phyloP scores from a whole-genome alignment of 2,888 invertebrate genomes.

The Omphaloscelis lunosa region DNA sequence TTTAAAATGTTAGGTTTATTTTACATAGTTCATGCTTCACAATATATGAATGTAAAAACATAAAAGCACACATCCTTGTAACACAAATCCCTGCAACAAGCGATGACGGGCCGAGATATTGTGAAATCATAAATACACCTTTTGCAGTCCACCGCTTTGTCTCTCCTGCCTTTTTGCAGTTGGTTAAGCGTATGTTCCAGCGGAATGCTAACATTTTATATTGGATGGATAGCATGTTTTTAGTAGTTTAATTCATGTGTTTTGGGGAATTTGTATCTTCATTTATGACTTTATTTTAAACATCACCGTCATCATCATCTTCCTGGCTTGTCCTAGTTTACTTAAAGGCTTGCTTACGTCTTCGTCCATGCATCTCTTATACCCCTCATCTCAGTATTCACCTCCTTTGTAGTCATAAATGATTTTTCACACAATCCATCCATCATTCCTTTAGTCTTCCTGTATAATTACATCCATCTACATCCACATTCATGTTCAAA shows the following conservation, averaged over 20 bases:
- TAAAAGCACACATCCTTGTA: constrained; percentile 63
- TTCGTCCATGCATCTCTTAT: neutral
- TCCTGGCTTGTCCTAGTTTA: too few relatives aligned
- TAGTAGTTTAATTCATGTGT: neutral
- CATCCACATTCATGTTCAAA: neutral
- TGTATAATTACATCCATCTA: neutral
- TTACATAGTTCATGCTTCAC: neutral
- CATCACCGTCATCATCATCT: neutral
- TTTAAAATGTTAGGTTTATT: neutral
- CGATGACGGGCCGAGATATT: constrained; percentile 84
- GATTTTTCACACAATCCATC: neutral
- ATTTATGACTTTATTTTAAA: neutral
- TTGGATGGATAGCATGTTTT: neutral
- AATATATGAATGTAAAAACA: neutral
- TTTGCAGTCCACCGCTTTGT: constrained; percentile 69
- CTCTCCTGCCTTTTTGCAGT: constrained; percentile 66
- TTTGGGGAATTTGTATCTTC: neutral
- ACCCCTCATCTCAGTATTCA: neutral
- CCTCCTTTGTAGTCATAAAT: neutral
- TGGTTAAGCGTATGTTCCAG: constrained; percentile 53
- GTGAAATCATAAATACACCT: constrained; percentile 86
- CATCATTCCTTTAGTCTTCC: neutral
- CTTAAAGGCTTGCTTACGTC: too few relatives aligned
- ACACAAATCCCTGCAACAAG: constrained; percentile 68
- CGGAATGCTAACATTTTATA: constrained; percentile 58